Conservation (phyloP, 2,797 vertebrate genomes). For the Pangasius mekongensis region DNA sequence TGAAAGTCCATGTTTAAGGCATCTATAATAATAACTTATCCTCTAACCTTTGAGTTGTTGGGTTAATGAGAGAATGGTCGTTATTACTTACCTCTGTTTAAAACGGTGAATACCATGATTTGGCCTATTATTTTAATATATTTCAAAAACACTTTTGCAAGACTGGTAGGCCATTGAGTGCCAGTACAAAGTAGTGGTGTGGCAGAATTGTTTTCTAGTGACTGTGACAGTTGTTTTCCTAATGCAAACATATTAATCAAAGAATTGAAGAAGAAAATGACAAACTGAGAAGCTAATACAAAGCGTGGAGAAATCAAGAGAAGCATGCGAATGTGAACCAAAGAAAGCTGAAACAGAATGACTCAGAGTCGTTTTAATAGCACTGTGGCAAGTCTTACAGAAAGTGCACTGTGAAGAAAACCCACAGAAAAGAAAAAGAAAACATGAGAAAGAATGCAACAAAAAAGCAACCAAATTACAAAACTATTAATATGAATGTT, state of each 20-base stretch:
- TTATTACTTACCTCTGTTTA: slow-evolving; percentile 25
- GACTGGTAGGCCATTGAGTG: background rate
- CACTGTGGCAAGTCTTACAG: slow-evolving; percentile 84
- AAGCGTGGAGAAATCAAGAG: slow-evolving; percentile 54
- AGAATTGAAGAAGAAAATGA: slow-evolving; percentile 43
- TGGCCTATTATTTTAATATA: background rate
- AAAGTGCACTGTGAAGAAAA: slow-evolving; percentile 78
- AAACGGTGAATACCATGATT: background rate
- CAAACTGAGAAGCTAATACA: slow-evolving; percentile 39
- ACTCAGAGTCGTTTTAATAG: slow-evolving; percentile 87
- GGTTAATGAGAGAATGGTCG: background rate
- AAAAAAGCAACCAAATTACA: slow-evolving; percentile 60
- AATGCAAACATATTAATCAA: background rate
- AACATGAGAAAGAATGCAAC: slow-evolving; percentile 71
- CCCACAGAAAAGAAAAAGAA: slow-evolving; percentile 73
- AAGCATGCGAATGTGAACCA: slow-evolving; percentile 67
- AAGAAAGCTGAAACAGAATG: slow-evolving; percentile 74
- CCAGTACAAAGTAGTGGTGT: background rate
- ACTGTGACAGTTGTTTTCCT: background rate
- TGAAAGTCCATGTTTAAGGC: slow-evolving; percentile 54
- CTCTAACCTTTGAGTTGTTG: background rate
- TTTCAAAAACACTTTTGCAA: background rate
- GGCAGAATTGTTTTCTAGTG: background rate
- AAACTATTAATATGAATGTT: slow-evolving; percentile 24
- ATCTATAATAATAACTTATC: slow-evolving; percentile 13